phyloP scores from a whole-genome alignment of 2,797 vertebrate species.

The Takifugu ocellatus region DNA sequence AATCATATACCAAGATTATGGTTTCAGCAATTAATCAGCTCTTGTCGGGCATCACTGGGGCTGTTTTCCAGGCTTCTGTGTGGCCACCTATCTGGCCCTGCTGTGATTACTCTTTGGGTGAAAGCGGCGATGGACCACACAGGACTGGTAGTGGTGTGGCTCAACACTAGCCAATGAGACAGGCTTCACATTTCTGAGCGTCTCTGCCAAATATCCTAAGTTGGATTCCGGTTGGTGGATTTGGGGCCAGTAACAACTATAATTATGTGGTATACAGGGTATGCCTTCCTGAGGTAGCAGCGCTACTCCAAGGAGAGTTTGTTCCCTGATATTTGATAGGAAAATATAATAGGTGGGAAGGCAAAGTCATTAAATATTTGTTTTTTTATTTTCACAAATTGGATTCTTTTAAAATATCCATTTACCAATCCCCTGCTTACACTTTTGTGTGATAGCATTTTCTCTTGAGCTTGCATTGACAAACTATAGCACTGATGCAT shows the following conservation, averaged over 20 bases:
- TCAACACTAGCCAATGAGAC: slow-evolving; percentile 46
- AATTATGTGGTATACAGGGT: slow-evolving; percentile 74
- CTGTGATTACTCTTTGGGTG: slow-evolving; percentile 56
- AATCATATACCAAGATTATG: slow-evolving; percentile 49
- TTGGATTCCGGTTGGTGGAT: slow-evolving; percentile 58
- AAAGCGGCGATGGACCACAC: slow-evolving; percentile 69
- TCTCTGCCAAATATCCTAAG: slow-evolving; percentile 62
- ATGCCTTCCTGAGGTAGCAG: slow-evolving; percentile 69
- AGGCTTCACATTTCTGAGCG: slow-evolving; percentile 55
- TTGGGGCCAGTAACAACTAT: slow-evolving; percentile 71
- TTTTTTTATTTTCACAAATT: slow-evolving; percentile 22
- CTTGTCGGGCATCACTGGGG: slow-evolving; percentile 38
- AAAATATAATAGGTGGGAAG: slow-evolving; percentile 62
- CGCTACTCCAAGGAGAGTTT: slow-evolving; percentile 68
- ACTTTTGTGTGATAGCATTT: no score
- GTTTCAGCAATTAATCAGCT: slow-evolving; percentile 62
- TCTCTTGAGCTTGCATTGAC: no score
- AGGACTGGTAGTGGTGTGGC: slow-evolving; percentile 57
- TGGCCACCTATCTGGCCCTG: slow-evolving; percentile 60
- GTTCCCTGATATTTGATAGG: slow-evolving; percentile 64
- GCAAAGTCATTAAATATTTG: slow-evolving; percentile 44
- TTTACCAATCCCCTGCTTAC: no score
- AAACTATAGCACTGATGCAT: no score
- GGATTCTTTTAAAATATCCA: slow-evolving; percentile 31
- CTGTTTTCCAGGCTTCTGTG: slow-evolving; percentile 54